Base-by-base conservation (phyloP, 2,888 invertebrate species). In the Acleris laterana region DNA sequence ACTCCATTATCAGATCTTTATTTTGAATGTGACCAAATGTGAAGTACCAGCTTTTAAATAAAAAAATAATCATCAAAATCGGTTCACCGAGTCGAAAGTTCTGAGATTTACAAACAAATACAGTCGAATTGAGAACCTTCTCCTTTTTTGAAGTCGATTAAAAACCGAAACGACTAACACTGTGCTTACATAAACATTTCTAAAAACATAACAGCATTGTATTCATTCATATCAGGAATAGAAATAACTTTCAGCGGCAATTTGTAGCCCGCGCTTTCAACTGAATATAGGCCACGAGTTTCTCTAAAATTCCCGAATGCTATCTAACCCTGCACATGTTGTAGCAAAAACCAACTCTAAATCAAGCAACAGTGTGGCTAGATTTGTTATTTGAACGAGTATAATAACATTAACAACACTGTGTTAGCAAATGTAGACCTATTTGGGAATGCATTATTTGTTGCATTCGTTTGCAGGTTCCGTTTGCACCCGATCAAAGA, bases 201-300 rank as follows among this genome's bases (percentile, higher is more conserved):
- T 38, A 42, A 22, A 42, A 25, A 2, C 17, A 44, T 55, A 50
- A 13, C 55, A 50, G 52, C 38, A 59, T 50, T 56, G 52, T 53
- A 55, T 59, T 55, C 42, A 44, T 44, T n/a, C 42, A 46, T 44
- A 64, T 59, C 53, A 49, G 42, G 44, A 74, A 68, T 64, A 63
- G 63, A 71, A 74, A 72, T 73, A 72, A 71, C 71, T 64, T 70
- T 52, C 52, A 68, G 70, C 68, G 62, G 68, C 73, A 69, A 71
- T 73, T 73, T 71, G 67, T 72, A 68, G 56, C 62, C 65, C 68
- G 69, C 60, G 60, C 72, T 67, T 70, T 70, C 69, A 70, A 49
- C 56, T 61, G 63, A 70, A 82, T 78, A 77, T 78, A 78, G 78
- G 78, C 73, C 77, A 77, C 71, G 75, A 71, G 74, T 73, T 75